A percentile compares a stretch with the other conserved stretches of the same genome.
Conservation (phyloP, 2,888 invertebrate species). For the Desoria tigrina region DNA sequence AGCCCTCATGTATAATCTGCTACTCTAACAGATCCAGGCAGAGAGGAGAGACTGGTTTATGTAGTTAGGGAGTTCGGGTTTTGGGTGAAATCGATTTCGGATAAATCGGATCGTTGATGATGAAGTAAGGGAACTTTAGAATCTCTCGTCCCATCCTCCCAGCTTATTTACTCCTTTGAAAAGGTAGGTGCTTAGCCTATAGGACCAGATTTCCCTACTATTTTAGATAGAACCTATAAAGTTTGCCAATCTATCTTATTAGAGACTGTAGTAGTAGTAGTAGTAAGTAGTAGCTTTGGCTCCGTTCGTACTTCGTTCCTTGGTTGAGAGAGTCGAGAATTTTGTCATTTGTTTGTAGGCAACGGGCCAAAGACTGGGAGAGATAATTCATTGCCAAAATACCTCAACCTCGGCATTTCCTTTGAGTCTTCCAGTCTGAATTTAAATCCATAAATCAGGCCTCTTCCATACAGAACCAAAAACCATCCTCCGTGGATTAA, state of each 20-base stretch:
- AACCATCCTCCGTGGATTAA: no score
- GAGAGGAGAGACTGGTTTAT: no score
- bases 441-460: slow-evolving; percentile 9
- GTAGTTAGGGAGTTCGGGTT: no score
- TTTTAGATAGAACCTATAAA: no score
- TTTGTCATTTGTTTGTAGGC: slow-evolving; percentile 13
- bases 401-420: slow-evolving; percentile 18
- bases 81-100: slow-evolving; percentile 30
- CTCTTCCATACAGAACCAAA: background rate
- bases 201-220: no score
- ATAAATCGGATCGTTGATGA: slow-evolving; percentile 30
- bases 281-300: background rate
- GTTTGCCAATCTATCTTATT: no score
- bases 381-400: slow-evolving; percentile 18
- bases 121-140: slow-evolving; percentile 1
- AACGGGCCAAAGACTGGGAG: background rate
- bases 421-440: background rate
- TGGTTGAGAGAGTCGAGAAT: background rate
- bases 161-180: no score
- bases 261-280: background rate
- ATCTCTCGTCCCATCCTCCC: no score
- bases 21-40: no score
- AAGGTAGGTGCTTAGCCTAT: no score
- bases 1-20: no score
- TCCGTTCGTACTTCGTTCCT: background rate